phyloP scores from a whole-genome alignment of 2,888 invertebrate species.

The Standfussiana lucernea region DNA sequence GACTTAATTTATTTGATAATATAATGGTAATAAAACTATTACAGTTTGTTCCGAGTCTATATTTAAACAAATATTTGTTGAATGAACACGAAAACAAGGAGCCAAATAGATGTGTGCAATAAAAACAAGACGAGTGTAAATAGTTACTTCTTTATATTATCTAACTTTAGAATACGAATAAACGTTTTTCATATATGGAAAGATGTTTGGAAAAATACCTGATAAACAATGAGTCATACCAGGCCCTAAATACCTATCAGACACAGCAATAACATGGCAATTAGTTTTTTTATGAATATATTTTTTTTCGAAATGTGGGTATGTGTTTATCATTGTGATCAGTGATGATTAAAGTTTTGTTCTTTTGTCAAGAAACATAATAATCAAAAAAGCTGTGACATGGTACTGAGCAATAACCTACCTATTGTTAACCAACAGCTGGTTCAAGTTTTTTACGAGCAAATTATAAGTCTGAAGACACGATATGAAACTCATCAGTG shows the following conservation, averaged over 20 bases:
- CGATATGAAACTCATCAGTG: conserved; percentile 29
- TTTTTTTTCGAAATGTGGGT: not conserved
- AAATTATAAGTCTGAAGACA: conserved; percentile 15
- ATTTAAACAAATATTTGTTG: not conserved
- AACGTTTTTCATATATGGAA: conserved; percentile 2
- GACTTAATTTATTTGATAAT: not conserved
- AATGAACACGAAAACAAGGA: conserved; percentile 16
- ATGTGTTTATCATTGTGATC: not conserved
- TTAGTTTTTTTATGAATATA: not conserved
- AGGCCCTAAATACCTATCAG: conserved; percentile 29
- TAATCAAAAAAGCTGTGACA: not conserved
- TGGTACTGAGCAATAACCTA: conserved; percentile 2
- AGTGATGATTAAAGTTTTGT: not conserved
- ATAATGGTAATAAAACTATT: not conserved
- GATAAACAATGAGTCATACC: conserved; percentile 24
- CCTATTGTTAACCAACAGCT: conserved; percentile 47
- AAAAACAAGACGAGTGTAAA: not conserved
- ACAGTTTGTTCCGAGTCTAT: not conserved
- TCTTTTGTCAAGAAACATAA: not conserved
- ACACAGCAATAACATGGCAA: conserved; percentile 3
- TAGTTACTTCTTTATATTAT: not conserved
- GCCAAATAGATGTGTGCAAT: not conserved
- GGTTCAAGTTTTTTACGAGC: conserved; percentile 23
- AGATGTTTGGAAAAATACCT: conserved; percentile 23
- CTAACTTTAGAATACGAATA: not conserved